These are phyloP conservation scores for Erynnis tages DNA, from an alignment of 2,888 invertebrate species.

Conservation along the genomic window DNA sequence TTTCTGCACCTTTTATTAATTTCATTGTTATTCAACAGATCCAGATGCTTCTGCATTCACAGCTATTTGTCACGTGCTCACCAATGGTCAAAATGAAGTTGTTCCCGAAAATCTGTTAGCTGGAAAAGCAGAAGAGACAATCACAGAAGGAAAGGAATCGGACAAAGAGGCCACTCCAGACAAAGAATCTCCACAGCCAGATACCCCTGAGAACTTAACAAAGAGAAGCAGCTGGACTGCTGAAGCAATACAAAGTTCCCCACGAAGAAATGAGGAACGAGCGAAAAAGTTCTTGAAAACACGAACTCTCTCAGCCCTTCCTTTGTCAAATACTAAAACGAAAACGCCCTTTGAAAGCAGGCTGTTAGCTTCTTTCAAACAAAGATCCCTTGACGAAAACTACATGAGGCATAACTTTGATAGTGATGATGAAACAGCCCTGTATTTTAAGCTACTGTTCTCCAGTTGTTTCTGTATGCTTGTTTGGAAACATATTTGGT, in stretches of 20 bases:
- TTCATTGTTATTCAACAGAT: conserved; percentile 45
- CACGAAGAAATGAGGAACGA: conserved; percentile 48
- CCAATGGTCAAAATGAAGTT: conserved; percentile 42
- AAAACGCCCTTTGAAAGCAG: conserved; percentile 60
- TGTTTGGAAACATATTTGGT: conserved; percentile 93
- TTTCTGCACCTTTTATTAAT: too few relatives aligned
- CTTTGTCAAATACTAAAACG: conserved; percentile 57
- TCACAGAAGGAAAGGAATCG: conserved; percentile 39
- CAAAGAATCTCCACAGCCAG: conserved; percentile 55
- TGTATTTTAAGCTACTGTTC: conserved; percentile 88
- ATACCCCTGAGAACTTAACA: conserved; percentile 50
- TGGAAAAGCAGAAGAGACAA: conserved; percentile 44
- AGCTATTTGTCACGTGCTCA: conserved; percentile 57
- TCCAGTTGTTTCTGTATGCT: conserved; percentile 92
- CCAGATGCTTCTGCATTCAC: conserved; percentile 61
- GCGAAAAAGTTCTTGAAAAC: conserved; percentile 70
- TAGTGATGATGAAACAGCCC: conserved; percentile 82
- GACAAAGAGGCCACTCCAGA: conserved; percentile 65
- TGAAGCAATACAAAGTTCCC: conserved; percentile 54
- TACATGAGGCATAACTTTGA: conserved; percentile 67
- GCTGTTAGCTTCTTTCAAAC: conserved; percentile 65
- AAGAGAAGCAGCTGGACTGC: conserved; percentile 62
- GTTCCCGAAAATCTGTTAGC: conserved; percentile 39
- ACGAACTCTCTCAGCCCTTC: conserved; percentile 69
- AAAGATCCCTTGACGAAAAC: conserved; percentile 67